Base-by-base conservation (phyloP, 2,797 vertebrate species). In the Adelosebastes latens region DNA sequence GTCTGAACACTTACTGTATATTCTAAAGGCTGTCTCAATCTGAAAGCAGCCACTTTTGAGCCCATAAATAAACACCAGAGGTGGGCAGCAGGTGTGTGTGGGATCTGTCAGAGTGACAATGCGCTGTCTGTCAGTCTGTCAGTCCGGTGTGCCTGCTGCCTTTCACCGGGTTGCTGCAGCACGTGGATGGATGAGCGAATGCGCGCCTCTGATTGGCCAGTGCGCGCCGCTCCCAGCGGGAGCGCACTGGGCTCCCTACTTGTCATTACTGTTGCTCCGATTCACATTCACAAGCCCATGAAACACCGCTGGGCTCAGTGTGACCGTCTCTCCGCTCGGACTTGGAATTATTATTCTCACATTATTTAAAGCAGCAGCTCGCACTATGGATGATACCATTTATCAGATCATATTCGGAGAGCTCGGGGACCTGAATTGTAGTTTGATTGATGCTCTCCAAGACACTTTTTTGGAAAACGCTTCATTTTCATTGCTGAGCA, bases 341-440 rank as follows among this genome's bases (percentile, higher is more conserved):
- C 80, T 72, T 75, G 73, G 74, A 74, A 67, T 63, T 46, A 53
- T 18, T 12, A n/a, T n/a, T n/a, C 46, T 12, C 2, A 16, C 34
- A 16, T 62, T 12, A 53, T 71, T 82, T 63, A 65, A 22, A 66
- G 68, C 60, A 52, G 36, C 77, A 32, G n/a, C 64, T 75, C 8
- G 65, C 67, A 79, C 64, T 34, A 97, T 97, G 96, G 96, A 97
- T 59, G 93, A 94, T 52, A 93, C 94, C 5, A 91, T 97, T 52
- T 95, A 96, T 52, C 95, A 96, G 75, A 94, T 97, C 68, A 87
- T 98, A 56, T 90, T 97, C 4, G 96, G 96, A 74, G 97, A 97
- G 91, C 95, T 98, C 84, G 97, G 95, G 82, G 97, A 98, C 90
- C 94, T 96, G 49, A 99, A 99, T 91, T 99, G 98, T 94, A 99